These are phyloP conservation scores for Stegodyphus mimosarum DNA, from an alignment of 1,140 invertebrate species.

Conservation along the genomic window DNA sequence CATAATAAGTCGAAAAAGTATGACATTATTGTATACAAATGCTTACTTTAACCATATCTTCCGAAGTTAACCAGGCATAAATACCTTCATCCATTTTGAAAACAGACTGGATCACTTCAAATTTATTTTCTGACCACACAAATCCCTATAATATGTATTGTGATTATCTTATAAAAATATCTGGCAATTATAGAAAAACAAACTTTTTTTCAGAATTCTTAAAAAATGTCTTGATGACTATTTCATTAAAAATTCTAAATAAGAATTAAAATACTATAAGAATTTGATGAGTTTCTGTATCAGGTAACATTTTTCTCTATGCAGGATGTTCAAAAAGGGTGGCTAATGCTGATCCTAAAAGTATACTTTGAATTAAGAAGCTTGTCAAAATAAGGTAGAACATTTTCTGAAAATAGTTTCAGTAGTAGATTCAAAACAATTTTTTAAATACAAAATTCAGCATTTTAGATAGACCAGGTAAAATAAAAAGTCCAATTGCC, in stretches of 20 bases:
- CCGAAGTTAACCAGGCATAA: background rate
- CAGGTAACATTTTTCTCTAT: background rate
- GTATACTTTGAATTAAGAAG: no score
- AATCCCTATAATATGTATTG: constrained; percentile 26
- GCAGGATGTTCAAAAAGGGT: no score
- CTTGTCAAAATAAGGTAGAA: no score
- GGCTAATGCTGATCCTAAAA: no score
- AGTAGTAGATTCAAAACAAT: no score
- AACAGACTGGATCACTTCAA: constrained; percentile 8
- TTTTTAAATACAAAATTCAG: no score
- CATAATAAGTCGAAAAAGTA: no score
- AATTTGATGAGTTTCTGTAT: background rate
- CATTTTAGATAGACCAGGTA: no score
- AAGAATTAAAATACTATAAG: background rate
- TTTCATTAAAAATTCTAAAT: background rate
- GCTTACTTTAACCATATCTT: constrained; percentile 44
- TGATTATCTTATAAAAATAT: background rate
- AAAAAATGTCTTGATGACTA: background rate
- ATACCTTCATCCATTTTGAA: constrained; percentile 13
- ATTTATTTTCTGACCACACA: constrained; percentile 29
- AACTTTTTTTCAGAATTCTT: background rate
- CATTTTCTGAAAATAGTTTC: no score
- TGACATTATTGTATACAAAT: no score
- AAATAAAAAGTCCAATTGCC: no score
- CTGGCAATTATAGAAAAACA: background rate